These are phyloP conservation scores for Nipponacmea schrenckii DNA, from an alignment of 2,888 invertebrate species.

Conservation along the genomic window DNA sequence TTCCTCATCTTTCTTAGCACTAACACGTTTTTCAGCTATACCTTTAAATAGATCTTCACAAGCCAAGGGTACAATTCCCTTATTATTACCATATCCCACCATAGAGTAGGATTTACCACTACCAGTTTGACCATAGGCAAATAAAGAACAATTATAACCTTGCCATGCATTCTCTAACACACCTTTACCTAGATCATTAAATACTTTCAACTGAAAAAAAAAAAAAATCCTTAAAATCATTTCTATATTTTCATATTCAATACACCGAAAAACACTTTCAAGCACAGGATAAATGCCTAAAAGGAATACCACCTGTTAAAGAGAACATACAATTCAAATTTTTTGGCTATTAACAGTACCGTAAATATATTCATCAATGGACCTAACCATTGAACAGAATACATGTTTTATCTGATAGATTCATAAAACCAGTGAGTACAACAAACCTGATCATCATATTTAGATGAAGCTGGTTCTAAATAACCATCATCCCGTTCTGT, in stretches of 20 bases:
- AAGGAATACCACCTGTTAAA: too few relatives aligned
- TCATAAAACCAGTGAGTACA: neutral
- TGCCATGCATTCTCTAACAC: conserved; percentile 65
- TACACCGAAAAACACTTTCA: neutral
- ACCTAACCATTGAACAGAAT: too few relatives aligned
- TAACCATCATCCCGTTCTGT: conserved; percentile 57
- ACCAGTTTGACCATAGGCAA: conserved; percentile 67
- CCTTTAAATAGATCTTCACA: conserved; percentile 61
- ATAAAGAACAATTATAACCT: conserved; percentile 64
- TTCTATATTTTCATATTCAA: neutral
- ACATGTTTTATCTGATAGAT: too few relatives aligned
- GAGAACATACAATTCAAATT: too few relatives aligned
- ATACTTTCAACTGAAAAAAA: conserved; percentile 52
- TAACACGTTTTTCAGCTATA: conserved; percentile 52
- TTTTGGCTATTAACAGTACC: too few relatives aligned
- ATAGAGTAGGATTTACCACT: conserved; percentile 66
- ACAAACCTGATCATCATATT: conserved; percentile 64
- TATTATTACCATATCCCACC: conserved; percentile 63
- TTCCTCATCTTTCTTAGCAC: conserved; percentile 52
- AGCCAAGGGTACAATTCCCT: conserved; percentile 62
- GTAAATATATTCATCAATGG: too few relatives aligned
- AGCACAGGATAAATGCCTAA: neutral
- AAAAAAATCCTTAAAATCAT: conserved; percentile 3
- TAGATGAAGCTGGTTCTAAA: conserved; percentile 43
- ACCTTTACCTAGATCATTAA: conserved; percentile 62